Conservation (phyloP, 2,113 vertebrate genomes). For the Alligator mississippiensis region DNA sequence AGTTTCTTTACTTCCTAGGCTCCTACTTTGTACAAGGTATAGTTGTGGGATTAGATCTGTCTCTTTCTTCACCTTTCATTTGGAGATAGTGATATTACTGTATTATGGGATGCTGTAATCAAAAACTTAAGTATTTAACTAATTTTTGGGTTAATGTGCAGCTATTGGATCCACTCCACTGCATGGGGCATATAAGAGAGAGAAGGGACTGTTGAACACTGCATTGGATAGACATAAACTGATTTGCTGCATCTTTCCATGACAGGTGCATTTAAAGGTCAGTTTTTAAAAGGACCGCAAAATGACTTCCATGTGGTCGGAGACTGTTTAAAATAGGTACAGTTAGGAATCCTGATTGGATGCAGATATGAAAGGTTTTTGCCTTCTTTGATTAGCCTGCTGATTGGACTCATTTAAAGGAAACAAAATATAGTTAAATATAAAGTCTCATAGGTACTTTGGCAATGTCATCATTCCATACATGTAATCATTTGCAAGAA, state of each 20-base stretch:
- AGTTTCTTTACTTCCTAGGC: slow-evolving; percentile 5
- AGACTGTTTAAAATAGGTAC: background rate
- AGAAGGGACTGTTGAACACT: background rate
- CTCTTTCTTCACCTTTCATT: slow-evolving; percentile 43
- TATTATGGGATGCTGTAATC: background rate
- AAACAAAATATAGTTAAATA: background rate
- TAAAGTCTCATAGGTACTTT: rapidly evolving
- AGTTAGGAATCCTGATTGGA: background rate
- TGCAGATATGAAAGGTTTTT: background rate
- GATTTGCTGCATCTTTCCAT: background rate
- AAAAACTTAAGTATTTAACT: background rate
- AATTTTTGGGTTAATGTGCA: background rate
- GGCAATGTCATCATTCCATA: rapidly evolving
- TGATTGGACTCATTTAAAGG: background rate
- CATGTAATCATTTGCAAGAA: background rate
- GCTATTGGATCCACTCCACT: background rate
- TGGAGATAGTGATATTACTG: background rate
- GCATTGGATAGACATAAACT: background rate
- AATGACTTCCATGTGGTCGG: background rate
- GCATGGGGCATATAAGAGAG: background rate
- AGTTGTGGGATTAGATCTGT: slow-evolving; percentile 5
- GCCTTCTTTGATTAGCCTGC: background rate
- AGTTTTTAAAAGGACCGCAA: slow-evolving; percentile 17
- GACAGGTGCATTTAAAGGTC: background rate
- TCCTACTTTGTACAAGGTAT: background rate